Base-by-base conservation (phyloP, 2,113 vertebrate species). In the Eulemur macaco region DNA sequence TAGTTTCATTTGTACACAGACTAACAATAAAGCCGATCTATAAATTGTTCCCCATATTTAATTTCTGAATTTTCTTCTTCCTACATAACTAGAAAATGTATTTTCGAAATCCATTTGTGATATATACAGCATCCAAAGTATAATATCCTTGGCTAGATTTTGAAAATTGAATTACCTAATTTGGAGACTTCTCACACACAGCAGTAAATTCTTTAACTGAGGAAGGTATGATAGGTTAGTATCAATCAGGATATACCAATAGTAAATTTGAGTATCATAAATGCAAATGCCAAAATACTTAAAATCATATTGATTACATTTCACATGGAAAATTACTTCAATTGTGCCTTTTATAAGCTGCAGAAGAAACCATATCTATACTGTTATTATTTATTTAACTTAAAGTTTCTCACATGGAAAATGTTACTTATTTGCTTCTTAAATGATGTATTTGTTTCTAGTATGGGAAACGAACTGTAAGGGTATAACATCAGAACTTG, bases 211-310 rank as follows among this genome's bases (percentile, higher is more conserved):
- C n/a, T 83, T 83, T 95, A 88, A 96, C 91, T 95, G 91, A 84
- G 15, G 47, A 86, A 83, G 50, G 77, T 13, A 3, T 14, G 96
- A 86, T 54, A 80, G 73, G 73, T 89, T 86, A 94, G 66, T 92
- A 63, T 81, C 73, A 88, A 69, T 94, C 64, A 21, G 11, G 20
- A 45, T 78, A 91, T 42, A 94, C 39, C 69, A 95, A 76, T 27
- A 97, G 96, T 90, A 96, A 98, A 93, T 54, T 54, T 66, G 56
- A 95, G 87, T 7, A 94, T 94, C 68, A 50, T 93, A 95, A 89
- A 88, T 96, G 37, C 71, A 85, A 94, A 95, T 91, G 87, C 47
- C 95, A 95, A 97, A 77, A 94, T 39, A 58, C 2, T 54, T 96
- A 71, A 83, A 97, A 95, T 92, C 83, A 88, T 89, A 95, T 78